phyloP scores from a whole-genome alignment of 1,140 invertebrate species.

The Zaprionus davidi region DNA sequence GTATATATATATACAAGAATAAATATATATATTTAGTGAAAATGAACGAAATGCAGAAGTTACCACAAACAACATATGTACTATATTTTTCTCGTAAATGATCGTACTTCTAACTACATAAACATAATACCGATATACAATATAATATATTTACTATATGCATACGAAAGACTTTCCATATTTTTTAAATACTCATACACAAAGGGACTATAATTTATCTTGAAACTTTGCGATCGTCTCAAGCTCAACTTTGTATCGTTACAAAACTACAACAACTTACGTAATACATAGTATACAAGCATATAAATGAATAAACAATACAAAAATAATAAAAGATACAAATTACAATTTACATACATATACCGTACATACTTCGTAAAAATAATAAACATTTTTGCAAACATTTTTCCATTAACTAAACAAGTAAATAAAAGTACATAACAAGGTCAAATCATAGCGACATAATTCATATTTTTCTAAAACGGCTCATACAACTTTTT shows the following conservation, averaged over 20 bases:
- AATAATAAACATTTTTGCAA: slow-evolving; percentile 39
- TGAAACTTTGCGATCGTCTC: slow-evolving; percentile 17
- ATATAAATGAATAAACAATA: slow-evolving; percentile 12
- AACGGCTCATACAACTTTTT: slow-evolving; percentile 71
- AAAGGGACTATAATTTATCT: slow-evolving; percentile 36
- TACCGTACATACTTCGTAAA: slow-evolving; percentile 36
- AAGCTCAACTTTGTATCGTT: slow-evolving; percentile 38
- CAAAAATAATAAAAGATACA: slow-evolving; percentile 16
- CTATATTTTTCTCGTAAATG: slow-evolving; percentile 76
- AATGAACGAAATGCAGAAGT: slow-evolving; percentile 41
- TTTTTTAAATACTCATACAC: slow-evolving; percentile 35
- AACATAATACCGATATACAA: slow-evolving; percentile 22
- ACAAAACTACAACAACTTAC: slow-evolving; percentile 37
- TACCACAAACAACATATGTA: slow-evolving; percentile 61
- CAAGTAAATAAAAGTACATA: slow-evolving; percentile 35
- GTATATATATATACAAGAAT: slow-evolving; percentile 31
- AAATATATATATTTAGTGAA: slow-evolving; percentile 55
- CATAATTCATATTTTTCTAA: slow-evolving; percentile 75
- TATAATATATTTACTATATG: slow-evolving; percentile 35
- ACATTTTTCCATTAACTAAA: slow-evolving; percentile 31
- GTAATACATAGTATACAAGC: slow-evolving; percentile 36
- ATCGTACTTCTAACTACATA: slow-evolving; percentile 34
- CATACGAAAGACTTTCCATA: slow-evolving; percentile 40
- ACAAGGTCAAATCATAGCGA: slow-evolving; percentile 48
- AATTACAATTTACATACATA: slow-evolving; percentile 33